phyloP scores from a whole-genome alignment of 2,797 vertebrate genomes.

The Enteromius unitaeniatus region DNA sequence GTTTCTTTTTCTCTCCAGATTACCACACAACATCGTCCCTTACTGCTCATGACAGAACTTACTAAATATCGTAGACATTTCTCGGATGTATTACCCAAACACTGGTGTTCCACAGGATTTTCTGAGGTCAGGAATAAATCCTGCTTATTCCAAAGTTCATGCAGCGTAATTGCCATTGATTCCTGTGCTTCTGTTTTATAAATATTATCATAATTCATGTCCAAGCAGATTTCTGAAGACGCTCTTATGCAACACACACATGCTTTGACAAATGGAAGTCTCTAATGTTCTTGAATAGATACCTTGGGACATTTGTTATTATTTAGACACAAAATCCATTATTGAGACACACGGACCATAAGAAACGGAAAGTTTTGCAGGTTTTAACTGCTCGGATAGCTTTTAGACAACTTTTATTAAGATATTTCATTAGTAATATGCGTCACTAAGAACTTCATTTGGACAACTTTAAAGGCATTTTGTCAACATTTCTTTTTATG shows the following conservation, averaged over 20 bases:
- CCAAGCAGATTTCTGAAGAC: conserved; percentile 7
- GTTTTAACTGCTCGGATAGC: background rate
- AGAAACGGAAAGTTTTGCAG: background rate
- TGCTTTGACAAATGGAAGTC: background rate
- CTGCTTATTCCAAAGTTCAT: background rate
- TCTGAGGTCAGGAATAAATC: background rate
- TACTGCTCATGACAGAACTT: background rate
- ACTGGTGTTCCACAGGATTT: background rate
- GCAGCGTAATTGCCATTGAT: background rate
- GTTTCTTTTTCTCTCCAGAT: background rate
- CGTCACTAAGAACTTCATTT: no score
- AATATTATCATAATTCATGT: conserved; percentile 20
- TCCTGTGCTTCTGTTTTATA: conserved; percentile 8
- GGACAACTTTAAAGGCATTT: no score
- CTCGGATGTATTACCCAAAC: background rate
- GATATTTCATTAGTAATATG: no score
- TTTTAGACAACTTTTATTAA: no score
- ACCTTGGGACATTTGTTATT: background rate
- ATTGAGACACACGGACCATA: background rate
- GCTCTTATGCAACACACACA: background rate
- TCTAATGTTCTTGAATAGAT: background rate
- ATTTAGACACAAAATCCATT: background rate
- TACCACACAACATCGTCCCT: background rate
- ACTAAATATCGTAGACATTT: background rate
- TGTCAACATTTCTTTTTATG: no score